phyloP scores from a whole-genome alignment of 1,140 invertebrate genomes.

The Papilio helenus region DNA sequence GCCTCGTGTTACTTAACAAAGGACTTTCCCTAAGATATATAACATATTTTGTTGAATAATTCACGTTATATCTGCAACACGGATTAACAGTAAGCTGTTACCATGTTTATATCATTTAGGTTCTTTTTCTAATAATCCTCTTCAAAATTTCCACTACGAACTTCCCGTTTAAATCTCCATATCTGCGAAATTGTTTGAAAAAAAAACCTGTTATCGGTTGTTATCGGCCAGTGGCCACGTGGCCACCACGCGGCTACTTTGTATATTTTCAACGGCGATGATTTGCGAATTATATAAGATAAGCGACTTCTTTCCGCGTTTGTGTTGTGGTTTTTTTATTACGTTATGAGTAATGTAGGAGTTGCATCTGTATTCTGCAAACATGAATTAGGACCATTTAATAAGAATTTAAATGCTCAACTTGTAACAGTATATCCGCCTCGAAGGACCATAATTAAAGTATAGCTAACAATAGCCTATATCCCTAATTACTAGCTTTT shows the following conservation, averaged over 20 bases:
- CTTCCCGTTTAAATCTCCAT: background rate
- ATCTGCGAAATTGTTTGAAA: background rate
- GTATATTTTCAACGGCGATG: conserved; percentile 11
- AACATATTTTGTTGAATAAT: background rate
- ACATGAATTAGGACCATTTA: background rate
- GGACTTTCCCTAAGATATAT: background rate
- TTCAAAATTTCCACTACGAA: background rate
- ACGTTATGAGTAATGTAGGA: background rate
- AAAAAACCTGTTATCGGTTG: conserved; percentile 3
- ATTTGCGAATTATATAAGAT: background rate
- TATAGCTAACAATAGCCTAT: background rate
- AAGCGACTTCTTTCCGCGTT: conserved; percentile 8
- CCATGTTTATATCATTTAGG: background rate
- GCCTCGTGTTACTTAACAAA: background rate
- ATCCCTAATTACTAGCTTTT: background rate
- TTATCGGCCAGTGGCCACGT: conserved; percentile 15
- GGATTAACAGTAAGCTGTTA: background rate
- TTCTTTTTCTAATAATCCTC: conserved; percentile 7
- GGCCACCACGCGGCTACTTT: background rate
- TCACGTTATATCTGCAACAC: background rate
- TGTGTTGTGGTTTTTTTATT: conserved; percentile 3
- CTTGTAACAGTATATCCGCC: background rate
- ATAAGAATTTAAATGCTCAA: background rate
- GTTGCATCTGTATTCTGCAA: background rate
- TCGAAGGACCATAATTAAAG: background rate